A percentile compares a stretch with the other conserved stretches of the same genome.
These are phyloP conservation scores for Catocala fraxini DNA, from an alignment of 2,888 invertebrate species.

Conservation along the genomic window DNA sequence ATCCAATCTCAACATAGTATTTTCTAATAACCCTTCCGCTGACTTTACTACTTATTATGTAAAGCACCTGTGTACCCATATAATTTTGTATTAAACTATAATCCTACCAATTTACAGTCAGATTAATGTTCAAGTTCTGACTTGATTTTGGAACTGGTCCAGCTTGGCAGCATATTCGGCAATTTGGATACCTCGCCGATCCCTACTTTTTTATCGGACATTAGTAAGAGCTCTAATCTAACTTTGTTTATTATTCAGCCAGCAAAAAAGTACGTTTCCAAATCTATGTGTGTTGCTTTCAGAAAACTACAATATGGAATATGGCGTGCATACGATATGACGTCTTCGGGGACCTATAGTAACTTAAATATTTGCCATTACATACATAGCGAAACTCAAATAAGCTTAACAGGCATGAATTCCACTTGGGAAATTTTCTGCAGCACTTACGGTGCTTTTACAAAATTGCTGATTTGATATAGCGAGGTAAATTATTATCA, in stretches of 20 bases:
- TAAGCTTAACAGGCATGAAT: constrained; percentile 36
- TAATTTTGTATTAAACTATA: constrained; percentile 64
- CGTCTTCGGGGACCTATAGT: constrained; percentile 17
- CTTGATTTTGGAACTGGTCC: constrained; percentile 69
- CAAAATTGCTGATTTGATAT: constrained; percentile 44
- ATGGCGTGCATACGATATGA: constrained; percentile 22
- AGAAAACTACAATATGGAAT: constrained; percentile 19
- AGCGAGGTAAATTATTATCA: constrained; percentile 41
- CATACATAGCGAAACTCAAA: constrained; percentile 37
- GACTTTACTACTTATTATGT: constrained; percentile 32
- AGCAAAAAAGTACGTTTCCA: constrained; percentile 14
- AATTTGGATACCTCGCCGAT: constrained; percentile 63
- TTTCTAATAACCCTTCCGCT: constrained; percentile 28
- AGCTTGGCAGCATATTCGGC: constrained; percentile 70
- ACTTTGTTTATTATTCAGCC: constrained; percentile 41
- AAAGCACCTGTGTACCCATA: constrained; percentile 43
- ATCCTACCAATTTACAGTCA: constrained; percentile 66
- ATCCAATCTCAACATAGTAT: constrained; percentile 22
- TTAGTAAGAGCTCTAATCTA: constrained; percentile 55
- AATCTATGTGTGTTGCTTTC: constrained; percentile 18
- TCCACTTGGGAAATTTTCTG: constrained; percentile 39
- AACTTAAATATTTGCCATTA: constrained; percentile 45
- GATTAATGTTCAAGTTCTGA: constrained; percentile 63
- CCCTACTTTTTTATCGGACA: constrained; percentile 65
- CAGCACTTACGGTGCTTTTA: constrained; percentile 36